Conservation (phyloP, 2,888 invertebrate genomes). For the Microchrysa polita region DNA sequence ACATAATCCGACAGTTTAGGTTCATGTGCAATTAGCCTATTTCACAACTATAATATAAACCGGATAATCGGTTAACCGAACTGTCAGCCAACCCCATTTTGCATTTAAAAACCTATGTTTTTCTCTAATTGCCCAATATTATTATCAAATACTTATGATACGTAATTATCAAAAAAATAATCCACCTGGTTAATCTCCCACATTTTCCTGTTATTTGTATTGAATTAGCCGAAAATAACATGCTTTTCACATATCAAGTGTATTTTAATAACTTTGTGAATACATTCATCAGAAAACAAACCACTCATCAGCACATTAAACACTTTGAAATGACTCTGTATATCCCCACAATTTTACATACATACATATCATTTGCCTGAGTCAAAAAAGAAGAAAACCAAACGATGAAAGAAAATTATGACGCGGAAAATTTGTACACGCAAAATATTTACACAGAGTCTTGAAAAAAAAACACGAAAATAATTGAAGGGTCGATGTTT, state of each 20-base stretch:
- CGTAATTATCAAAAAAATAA: not conserved
- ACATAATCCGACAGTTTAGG: too few relatives aligned
- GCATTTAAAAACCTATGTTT: too few relatives aligned
- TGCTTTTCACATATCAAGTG: slow-evolving; percentile 20
- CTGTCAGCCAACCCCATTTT: too few relatives aligned
- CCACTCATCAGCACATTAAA: slow-evolving; percentile 39
- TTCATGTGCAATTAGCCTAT: too few relatives aligned
- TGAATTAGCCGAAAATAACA: not conserved
- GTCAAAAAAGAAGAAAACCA: slow-evolving; percentile 4
- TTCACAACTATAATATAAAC: too few relatives aligned
- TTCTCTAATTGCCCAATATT: too few relatives aligned
- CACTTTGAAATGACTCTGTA: slow-evolving; percentile 12
- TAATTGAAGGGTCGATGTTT: not conserved
- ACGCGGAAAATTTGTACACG: slow-evolving; percentile 49
- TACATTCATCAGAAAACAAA: slow-evolving; percentile 32
- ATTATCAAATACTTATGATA: not conserved
- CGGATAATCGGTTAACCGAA: too few relatives aligned
- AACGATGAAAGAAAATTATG: slow-evolving; percentile 43
- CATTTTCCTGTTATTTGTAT: not conserved
- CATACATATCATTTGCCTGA: slow-evolving; percentile 8
- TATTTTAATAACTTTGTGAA: slow-evolving; percentile 33
- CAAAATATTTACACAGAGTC: slow-evolving; percentile 47
- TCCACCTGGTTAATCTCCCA: slow-evolving; percentile 32
- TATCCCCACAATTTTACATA: too few relatives aligned
- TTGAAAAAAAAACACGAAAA: slow-evolving; percentile 19